A percentile compares a stretch with the other conserved stretches of the same genome.
phyloP scores from a whole-genome alignment of 2,113 vertebrate genomes.

The Odocoileus virginianus region DNA sequence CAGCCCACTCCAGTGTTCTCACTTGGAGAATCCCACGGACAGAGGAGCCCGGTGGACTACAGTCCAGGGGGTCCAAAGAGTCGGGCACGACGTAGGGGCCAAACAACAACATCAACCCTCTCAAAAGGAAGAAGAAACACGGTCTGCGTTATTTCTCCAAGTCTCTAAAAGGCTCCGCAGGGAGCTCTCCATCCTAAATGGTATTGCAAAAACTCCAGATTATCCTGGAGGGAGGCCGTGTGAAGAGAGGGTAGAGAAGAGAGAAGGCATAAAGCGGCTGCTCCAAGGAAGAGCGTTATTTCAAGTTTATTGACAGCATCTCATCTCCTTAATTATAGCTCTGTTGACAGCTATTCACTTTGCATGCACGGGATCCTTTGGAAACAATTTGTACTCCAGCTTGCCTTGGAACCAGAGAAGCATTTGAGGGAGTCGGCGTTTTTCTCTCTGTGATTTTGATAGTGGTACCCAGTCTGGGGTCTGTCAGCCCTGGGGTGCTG shows the following conservation, averaged over 20 bases:
- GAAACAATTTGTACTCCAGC: constrained; percentile 23
- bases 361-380: background rate
- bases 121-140: background rate
- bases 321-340: constrained; percentile 30
- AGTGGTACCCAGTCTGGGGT: background rate
- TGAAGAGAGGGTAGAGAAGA: background rate
- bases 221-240: background rate
- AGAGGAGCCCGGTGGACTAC: background rate
- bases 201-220: background rate
- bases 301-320: constrained; percentile 28
- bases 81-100: background rate
- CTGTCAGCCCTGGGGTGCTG: background rate
- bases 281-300: background rate
- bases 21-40: background rate
- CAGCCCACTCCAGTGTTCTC: background rate
- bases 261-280: background rate
- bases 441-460: background rate
- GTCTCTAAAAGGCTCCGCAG: background rate
- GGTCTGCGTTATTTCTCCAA: background rate
- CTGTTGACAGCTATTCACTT: constrained; percentile 35
- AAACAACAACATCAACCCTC: background rate
- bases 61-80: background rate
- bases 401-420: background rate
- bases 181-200: background rate
- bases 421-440: background rate